Percentiles rank a stretch among this genome's conserved stretches.
Evolutionary conservation across 2,113 vertebrate species (phyloP).

Genomic region (Aptenodytes forsteri): DNA sequence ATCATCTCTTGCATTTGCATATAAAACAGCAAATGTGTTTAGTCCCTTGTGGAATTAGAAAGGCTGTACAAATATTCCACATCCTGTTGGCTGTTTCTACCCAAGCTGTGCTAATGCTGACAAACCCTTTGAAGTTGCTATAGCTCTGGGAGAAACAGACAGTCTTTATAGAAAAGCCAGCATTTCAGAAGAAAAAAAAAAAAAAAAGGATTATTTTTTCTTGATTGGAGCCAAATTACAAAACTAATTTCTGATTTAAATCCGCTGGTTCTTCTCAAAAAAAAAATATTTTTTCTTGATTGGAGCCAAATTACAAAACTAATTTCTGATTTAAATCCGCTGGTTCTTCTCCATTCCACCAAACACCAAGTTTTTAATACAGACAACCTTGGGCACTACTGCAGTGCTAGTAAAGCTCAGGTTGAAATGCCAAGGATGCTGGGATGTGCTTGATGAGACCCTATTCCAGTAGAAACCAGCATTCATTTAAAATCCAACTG

Average conservation of each 20-base stretch:
- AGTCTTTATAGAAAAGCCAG: not conserved
- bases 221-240: not conserved
- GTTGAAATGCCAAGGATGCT: not conserved
- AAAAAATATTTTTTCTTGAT: not conserved
- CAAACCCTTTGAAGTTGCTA: slow-evolving; percentile 8
- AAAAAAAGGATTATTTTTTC: not conserved
- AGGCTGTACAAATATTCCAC: slow-evolving; percentile 26
- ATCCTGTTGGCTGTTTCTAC: not conserved
- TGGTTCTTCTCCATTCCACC: not conserved
- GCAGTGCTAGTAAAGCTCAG: not conserved
- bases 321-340: not conserved
- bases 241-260: not conserved
- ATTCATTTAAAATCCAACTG: not conserved
- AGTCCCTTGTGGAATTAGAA: not conserved
- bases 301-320: not conserved
- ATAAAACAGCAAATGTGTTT: not conserved
- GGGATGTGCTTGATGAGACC: not conserved
- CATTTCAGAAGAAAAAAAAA: not conserved
- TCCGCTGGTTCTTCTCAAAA: not conserved
- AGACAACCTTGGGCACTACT: not conserved
- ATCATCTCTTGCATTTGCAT: not conserved
- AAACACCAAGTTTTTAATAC: not conserved
- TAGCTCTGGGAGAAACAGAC: not conserved
- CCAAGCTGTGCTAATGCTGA: slow-evolving; percentile 23
- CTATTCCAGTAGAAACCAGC: not conserved